Base-by-base conservation (phyloP, 2,797 vertebrate species). In the Eulemur albifrons region DNA sequence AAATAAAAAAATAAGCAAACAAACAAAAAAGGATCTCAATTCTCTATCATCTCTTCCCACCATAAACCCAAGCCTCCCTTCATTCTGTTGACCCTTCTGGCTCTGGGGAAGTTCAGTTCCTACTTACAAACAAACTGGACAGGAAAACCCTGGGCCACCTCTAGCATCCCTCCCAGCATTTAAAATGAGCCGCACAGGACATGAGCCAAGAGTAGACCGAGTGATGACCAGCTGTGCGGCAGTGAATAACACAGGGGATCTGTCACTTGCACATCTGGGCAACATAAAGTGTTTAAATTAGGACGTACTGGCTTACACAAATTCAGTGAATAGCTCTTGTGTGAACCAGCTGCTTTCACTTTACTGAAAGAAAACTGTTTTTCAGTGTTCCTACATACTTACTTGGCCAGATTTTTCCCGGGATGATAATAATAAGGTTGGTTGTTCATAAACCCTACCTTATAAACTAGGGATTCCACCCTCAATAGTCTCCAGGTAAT, bases 281-380 rank as follows among this genome's bases (percentile, higher is more conserved):
- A 67, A 27, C 4, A 69, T 3, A 52, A 61, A 90, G 45, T 85
- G 30, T 88, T 91, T 81, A 73, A 88, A 52, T 50, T 13, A n/a
- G 52, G 89, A 43, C 50, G 67, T 27, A 43, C n/a, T 4, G 0
- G 61, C 54, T 90, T 92, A 88, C 48, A 76, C 43, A 38, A 76
- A 90, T 40, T 59, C 85, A 61, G 1, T 73, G 70, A 84, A 72
- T 82, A 92, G 81, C 75, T 83, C 70, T 88, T 30, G 61, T 48
- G 77, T 52, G 75, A 93, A 72, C 23, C 81, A 92, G 87, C 57
- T 85, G 90, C 81, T 96, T 83, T 87, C n/a, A 90, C 67, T 96
- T 90, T 76, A 89, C 59, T 72, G 9, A 90, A 89, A 85, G 89
- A 45, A 92, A 65, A 30, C 63, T 70, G 45, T 48, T 94, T 83